phyloP scores from a whole-genome alignment of 2,888 invertebrate genomes.

The Ischnura elegans region DNA sequence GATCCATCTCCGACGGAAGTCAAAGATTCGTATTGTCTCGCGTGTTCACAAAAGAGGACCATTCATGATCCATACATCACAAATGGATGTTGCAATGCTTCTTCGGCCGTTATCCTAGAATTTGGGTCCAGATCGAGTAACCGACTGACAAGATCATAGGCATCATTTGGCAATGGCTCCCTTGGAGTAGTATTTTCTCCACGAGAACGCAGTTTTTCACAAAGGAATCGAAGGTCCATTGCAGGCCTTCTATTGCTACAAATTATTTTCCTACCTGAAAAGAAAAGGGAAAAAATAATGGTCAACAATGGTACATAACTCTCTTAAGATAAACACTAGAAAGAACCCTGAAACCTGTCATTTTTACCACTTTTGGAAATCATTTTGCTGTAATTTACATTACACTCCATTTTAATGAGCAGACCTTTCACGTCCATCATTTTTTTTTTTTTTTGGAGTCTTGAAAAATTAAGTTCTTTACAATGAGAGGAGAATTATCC shows the following conservation, averaged over 20 bases:
- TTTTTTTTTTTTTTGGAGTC: too few relatives aligned
- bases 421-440: too few relatives aligned
- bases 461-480: too few relatives aligned
- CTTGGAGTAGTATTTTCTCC: neutral
- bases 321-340: too few relatives aligned
- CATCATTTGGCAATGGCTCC: constrained; percentile 83
- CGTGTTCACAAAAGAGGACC: neutral
- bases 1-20: neutral
- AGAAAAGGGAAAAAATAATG: constrained; percentile 70
- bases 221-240: constrained; percentile 77
- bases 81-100: constrained; percentile 89
- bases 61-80: constrained; percentile 76
- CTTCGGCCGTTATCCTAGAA: constrained; percentile 85
- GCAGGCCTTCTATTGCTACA: constrained; percentile 79
- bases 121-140: constrained; percentile 90
- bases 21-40: neutral
- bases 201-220: constrained; percentile 74
- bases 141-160: constrained; percentile 85
- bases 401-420: too few relatives aligned
- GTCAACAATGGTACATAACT: too few relatives aligned
- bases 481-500: too few relatives aligned
- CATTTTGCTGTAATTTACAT: too few relatives aligned
- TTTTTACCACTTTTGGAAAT: too few relatives aligned
- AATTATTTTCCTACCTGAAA: constrained; percentile 79
- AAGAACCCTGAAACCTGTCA: too few relatives aligned